Evolutionary conservation across 1,140 invertebrate genomes (phyloP).

Genomic region (Campoletis sonorensis): DNA sequence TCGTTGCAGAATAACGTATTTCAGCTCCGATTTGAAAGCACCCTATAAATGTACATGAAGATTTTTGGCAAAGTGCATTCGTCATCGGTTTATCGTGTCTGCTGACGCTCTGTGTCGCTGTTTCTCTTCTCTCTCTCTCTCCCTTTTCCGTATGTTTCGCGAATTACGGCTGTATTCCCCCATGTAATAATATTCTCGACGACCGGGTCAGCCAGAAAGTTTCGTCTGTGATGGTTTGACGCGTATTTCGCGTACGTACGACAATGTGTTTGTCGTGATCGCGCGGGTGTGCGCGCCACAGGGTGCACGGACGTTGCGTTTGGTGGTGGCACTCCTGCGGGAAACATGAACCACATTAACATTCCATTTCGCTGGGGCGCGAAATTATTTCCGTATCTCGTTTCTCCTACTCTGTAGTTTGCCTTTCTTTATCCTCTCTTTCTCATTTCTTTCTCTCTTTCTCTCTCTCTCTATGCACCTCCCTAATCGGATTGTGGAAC

Average conservation of each 20-base stretch:
- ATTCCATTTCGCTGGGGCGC: slow-evolving; percentile 53
- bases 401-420: slow-evolving; percentile 11
- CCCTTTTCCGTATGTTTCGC: background rate
- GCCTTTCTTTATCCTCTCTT: background rate
- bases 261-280: background rate
- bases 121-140: too few species aligned
- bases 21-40: too few species aligned
- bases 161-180: background rate
- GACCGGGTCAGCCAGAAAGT: background rate
- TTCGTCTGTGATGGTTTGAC: background rate
- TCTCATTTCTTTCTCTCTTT: background rate
- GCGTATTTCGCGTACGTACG: too few species aligned
- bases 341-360: slow-evolving; percentile 51
- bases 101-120: background rate
- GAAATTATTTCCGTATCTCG: slow-evolving; percentile 57
- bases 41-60: background rate
- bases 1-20: too few species aligned
- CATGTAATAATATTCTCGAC: background rate
- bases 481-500: background rate
- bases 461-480: background rate
- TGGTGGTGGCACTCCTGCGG: background rate
- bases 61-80: background rate
- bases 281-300: background rate
- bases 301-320: background rate
- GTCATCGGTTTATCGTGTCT: background rate